Base-by-base conservation (phyloP, 2,797 vertebrate species). In the Hemibagrus guttatus region DNA sequence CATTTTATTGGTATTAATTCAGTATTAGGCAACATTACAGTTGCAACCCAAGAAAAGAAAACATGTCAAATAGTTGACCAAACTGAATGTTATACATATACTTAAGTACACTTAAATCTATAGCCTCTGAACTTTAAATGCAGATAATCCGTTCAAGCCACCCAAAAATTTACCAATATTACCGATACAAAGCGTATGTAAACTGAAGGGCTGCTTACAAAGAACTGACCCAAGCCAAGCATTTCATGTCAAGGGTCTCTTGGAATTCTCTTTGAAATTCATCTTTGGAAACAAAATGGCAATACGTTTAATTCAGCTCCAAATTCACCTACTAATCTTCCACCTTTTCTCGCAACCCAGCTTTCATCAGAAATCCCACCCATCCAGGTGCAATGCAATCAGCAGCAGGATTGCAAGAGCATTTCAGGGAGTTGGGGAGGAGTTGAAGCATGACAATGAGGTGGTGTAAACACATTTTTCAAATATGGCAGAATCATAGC, bases 391-490 rank as follows among this genome's bases (percentile, higher is more conserved):
- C 21, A 46, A 75, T 54, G 46, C 49, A 75, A 54, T 75, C 5
- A 7, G 17, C 35, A 78, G 35, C n/a, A 35, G 14, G 72, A 76
- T 5, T 54, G 74, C n/a, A 19, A 76, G 74, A 54, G 7, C 49
- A 17, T 31, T 54, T 76, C 14, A 3, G 5, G 28, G 52, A 31
- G 46, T 17, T 31, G 16, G n/a, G 31, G 74, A 21, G 26, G 49
- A 78, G 28, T 56, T 35, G 49, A 28, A 56, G 52, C 52, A 23
- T 78, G 52, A 78, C 1, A 3, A 78, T 78, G 28, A 31, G 72
- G 21, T 21, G n/a, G 52, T 58, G 75, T 79, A 76, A 76, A 76
- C 74, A 74, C 71, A 78, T 19, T 28, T 52, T 75, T 75, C 46
- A 39, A 49, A 28, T 49, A 52, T 76, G 49, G 52, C 56, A 79